Evolutionary conservation across 2,888 invertebrate species (phyloP).

Genomic region (Archips crataeganus): DNA sequence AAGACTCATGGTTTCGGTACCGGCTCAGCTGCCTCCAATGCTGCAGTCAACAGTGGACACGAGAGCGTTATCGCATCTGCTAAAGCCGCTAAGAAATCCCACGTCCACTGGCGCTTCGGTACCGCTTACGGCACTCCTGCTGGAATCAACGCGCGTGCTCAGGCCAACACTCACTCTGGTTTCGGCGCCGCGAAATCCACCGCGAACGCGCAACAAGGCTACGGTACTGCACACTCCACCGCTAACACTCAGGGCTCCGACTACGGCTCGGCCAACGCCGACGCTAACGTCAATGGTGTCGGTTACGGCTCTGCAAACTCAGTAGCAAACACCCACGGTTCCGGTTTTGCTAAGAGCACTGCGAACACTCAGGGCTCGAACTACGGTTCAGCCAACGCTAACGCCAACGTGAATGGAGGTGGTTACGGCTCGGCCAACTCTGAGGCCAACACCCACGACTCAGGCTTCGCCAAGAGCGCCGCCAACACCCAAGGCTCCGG

Average conservation of each 20-base stretch:
- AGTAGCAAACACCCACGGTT: conserved; percentile 45
- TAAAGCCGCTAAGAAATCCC: conserved; percentile 56
- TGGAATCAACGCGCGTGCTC: conserved; percentile 51
- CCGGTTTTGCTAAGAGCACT: conserved; percentile 47
- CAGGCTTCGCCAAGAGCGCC: conserved; percentile 49
- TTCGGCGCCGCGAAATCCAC: conserved; percentile 49
- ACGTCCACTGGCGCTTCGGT: conserved; percentile 75
- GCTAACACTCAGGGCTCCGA: conserved; percentile 37
- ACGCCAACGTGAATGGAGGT: conserved; percentile 52
- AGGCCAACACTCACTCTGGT: conserved; percentile 50
- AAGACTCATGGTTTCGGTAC: conserved; percentile 62
- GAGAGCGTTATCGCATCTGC: conserved; percentile 61
- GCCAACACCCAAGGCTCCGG: conserved; percentile 49
- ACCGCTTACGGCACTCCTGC: conserved; percentile 65
- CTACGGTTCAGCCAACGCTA: conserved; percentile 45
- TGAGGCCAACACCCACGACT: conserved; percentile 51
- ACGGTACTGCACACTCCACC: conserved; percentile 40
- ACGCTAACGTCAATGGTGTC: conserved; percentile 46
- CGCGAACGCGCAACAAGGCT: conserved; percentile 43
- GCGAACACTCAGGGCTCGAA: conserved; percentile 49
- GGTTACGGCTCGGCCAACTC: conserved; percentile 55
- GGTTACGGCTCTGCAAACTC: conserved; percentile 47
- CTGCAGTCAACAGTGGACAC: conserved; percentile 58
- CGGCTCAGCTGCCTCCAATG: conserved; percentile 64
- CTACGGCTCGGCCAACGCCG: conserved; percentile 49